Percentiles rank a stretch among this genome's conserved stretches.
These are phyloP conservation scores for Megalops atlanticus DNA, from an alignment of 2,113 vertebrate genomes.

Conservation along the genomic window DNA sequence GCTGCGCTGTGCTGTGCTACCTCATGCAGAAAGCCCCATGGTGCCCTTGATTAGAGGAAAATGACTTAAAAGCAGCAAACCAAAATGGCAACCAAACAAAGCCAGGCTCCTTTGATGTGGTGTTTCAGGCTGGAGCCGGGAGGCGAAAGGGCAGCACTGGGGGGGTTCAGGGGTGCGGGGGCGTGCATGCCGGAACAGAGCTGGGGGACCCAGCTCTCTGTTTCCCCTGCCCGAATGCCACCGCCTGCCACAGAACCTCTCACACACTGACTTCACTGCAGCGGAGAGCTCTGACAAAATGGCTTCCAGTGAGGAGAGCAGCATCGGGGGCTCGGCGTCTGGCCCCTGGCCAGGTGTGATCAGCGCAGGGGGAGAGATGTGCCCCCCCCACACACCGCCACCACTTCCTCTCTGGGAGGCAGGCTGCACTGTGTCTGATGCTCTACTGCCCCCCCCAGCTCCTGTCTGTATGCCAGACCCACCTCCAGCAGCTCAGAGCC, in stretches of 20 bases:
- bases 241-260: constrained; percentile 56
- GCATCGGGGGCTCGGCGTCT: constrained; percentile 71
- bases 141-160: constrained; percentile 32
- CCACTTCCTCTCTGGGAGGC: constrained; percentile 1
- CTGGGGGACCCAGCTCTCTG: not conserved
- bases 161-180: constrained; percentile 32
- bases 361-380: constrained; percentile 20
- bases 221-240: constrained; percentile 61
- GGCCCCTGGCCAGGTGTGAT: constrained; percentile 51
- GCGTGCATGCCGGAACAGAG: constrained; percentile 28
- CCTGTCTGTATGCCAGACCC: not conserved
- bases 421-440: too few species aligned
- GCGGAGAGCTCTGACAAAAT: constrained; percentile 72
- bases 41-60: constrained; percentile 75
- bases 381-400: not conserved
- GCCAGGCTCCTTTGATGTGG: constrained; percentile 62
- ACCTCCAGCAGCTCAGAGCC: not conserved
- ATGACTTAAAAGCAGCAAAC: constrained; percentile 74
- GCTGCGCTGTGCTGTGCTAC: constrained; percentile 66
- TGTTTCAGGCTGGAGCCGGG: not conserved
- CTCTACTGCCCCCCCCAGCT: not conserved
- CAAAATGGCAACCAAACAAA: constrained; percentile 75
- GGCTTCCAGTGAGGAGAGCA: constrained; percentile 72
- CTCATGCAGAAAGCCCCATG: constrained; percentile 77
- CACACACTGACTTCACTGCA: constrained; percentile 68